Evolutionary conservation across 92 coral and sea anemone genomes (phyloP).

Genomic region (Parazoanthus darwini): DNA sequence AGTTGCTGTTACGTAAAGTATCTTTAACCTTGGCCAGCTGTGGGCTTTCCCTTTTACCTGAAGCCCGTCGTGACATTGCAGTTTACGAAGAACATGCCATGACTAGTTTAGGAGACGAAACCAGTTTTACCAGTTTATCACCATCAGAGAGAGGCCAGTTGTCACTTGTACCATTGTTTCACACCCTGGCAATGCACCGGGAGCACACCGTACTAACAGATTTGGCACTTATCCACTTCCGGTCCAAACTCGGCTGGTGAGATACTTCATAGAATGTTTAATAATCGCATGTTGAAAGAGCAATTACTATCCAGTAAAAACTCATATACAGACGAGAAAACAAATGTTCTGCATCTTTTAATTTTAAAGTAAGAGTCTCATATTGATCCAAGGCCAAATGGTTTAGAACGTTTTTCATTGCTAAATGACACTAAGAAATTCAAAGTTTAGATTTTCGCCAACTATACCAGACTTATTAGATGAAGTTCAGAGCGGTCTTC

Average conservation of each 20-base stretch:
- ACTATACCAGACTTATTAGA: too few relatives aligned
- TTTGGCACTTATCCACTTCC: constrained; percentile 7
- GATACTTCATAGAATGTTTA: background rate
- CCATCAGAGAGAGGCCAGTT: constrained; percentile 22
- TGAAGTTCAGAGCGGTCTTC: too few relatives aligned
- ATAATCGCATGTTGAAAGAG: background rate
- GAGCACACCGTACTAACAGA: constrained; percentile 3
- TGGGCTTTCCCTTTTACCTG: constrained; percentile 1
- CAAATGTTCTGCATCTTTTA: too few relatives aligned
- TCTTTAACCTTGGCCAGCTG: background rate
- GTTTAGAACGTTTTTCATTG: too few relatives aligned
- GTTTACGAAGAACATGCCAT: background rate
- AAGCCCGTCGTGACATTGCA: background rate
- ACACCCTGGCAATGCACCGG: constrained; percentile 17
- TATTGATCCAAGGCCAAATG: too few relatives aligned
- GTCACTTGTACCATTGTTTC: constrained; percentile 16
- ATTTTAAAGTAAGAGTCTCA: too few relatives aligned
- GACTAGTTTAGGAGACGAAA: background rate
- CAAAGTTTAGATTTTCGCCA: too few relatives aligned
- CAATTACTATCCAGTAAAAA: background rate
- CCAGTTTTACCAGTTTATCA: constrained; percentile 24
- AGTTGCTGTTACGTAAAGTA: constrained; percentile 23
- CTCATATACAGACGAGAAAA: too few relatives aligned
- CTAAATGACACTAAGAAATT: too few relatives aligned
- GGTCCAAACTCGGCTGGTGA: constrained; percentile 32